These are phyloP conservation scores for Cyphomyrus discorhynchus DNA, from an alignment of 2,113 vertebrate species.

Conservation along the genomic window DNA sequence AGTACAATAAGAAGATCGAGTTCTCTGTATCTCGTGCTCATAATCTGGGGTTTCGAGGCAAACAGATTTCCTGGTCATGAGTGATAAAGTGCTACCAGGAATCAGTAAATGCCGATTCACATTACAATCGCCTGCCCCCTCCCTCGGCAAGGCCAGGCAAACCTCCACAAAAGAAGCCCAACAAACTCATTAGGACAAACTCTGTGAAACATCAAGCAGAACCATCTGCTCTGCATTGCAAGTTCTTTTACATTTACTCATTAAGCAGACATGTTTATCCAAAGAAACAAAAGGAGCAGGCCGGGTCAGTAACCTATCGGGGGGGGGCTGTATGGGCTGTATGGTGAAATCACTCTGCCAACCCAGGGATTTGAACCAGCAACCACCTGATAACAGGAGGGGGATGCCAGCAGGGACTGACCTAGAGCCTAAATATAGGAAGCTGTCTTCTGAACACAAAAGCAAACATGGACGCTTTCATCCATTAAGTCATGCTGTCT, in stretches of 20 bases:
- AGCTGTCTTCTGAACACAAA: background rate
- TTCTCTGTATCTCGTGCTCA: background rate
- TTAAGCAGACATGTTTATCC: background rate
- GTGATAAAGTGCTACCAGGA: background rate
- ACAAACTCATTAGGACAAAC: background rate
- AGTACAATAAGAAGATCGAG: background rate
- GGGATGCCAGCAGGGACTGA: background rate
- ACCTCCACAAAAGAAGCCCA: background rate
- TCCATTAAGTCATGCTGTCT: constrained; percentile 20
- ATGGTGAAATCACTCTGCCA: background rate
- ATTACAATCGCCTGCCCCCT: background rate
- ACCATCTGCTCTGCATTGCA: background rate
- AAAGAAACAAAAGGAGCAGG: background rate
- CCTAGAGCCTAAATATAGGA: constrained; percentile 1
- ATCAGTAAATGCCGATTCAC: background rate
- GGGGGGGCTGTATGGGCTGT: background rate
- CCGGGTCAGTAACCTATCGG: background rate
- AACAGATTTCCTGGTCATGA: background rate
- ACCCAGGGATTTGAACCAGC: background rate
- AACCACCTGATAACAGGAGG: background rate
- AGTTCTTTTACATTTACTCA: background rate
- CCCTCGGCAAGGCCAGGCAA: background rate
- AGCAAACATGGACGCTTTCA: constrained; percentile 12
- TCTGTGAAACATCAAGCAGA: background rate
- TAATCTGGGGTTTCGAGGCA: background rate